Evolutionary conservation across 2,113 vertebrate genomes (phyloP), one percentile per base, ranked within the genome.

Genomic region (Mormoops blainvillei): DNA sequence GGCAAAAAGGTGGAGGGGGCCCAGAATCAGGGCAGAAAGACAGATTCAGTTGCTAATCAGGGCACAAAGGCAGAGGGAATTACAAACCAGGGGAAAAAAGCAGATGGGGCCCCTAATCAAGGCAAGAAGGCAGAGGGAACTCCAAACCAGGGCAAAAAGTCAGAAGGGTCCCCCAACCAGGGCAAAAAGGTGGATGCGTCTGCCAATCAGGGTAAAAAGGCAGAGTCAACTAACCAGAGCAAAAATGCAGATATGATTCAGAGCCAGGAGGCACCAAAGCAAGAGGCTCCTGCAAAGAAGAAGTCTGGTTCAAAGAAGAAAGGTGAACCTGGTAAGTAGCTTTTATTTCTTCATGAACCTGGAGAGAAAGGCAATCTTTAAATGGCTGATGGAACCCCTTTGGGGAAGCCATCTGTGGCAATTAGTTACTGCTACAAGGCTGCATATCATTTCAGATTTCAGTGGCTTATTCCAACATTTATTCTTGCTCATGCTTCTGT

Each of bases 281-380:
- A 98, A 14, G 99, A 99, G 2, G 94, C 95, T n/a, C 97, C 98
- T 74, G 94, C 98, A 54, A 99, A 99, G 98, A 99, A 99, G 97
- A 99, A 99, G 96, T 97, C 98, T 67, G 98, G 93, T 20, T 98
- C 99, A 33, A 99, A 99, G 98, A 99, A 99, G 94, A 99, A 99
- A 97, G 85, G 94, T 0, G 99, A 99, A 91, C 94, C 98, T 95
- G 98, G 99, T 99, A 98, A 99, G 98, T 94, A 70, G 43, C 86
- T 83, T 28, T 73, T 89, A 41, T 68, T 87, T 89, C 91, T 78
- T 87, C 65, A 18, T 91, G 68, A 96, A 67, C 81, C 41, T 80
- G 71, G 20, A 89, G 73, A 67, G 71, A 45, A 33, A 50, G 43
- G 58, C 54, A 76, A 0, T 83, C 16, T 58, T 54, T 76, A n/a